phyloP scores from a whole-genome alignment of 2,797 vertebrate species.

The Buphagus erythrorhynchus region DNA sequence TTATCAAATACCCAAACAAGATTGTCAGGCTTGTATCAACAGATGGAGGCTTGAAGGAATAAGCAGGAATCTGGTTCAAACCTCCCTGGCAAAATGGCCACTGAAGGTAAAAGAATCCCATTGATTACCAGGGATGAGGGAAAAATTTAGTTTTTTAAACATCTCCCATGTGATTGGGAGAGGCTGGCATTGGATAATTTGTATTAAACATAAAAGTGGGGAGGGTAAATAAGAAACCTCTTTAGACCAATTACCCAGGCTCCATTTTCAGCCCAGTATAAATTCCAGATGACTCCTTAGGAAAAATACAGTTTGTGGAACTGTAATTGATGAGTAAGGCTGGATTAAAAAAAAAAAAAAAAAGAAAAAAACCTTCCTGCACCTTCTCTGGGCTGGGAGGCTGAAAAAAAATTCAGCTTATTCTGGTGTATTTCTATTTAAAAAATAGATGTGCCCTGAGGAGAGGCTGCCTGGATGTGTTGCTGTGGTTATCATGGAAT shows the following conservation, averaged over 20 bases:
- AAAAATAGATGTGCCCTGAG: not conserved
- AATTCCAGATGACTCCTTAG: not conserved
- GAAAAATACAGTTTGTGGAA: not conserved
- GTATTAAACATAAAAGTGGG: not conserved
- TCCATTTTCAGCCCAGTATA: not conserved
- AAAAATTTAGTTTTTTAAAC: not conserved
- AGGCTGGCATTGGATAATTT: not conserved
- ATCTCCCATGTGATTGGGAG: not conserved
- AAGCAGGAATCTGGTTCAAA: not conserved
- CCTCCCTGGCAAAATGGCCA: not conserved
- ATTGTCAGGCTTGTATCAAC: not conserved
- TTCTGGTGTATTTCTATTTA: not conserved
- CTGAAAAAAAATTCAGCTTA: not conserved
- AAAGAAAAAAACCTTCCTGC: not conserved
- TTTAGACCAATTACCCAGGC: not conserved
- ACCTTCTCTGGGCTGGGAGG: not conserved
- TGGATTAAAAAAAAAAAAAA: not conserved
- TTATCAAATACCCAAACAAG: constrained; percentile 1
- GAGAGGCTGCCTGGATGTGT: not conserved
- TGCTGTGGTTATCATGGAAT: not conserved
- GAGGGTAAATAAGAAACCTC: not conserved
- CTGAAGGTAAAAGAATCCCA: not conserved
- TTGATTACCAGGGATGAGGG: not conserved
- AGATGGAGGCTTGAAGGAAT: not conserved
- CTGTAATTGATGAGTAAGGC: not conserved